Evolutionary conservation across 2,888 invertebrate species (phyloP).

Genomic region (Cenopis cana): DNA sequence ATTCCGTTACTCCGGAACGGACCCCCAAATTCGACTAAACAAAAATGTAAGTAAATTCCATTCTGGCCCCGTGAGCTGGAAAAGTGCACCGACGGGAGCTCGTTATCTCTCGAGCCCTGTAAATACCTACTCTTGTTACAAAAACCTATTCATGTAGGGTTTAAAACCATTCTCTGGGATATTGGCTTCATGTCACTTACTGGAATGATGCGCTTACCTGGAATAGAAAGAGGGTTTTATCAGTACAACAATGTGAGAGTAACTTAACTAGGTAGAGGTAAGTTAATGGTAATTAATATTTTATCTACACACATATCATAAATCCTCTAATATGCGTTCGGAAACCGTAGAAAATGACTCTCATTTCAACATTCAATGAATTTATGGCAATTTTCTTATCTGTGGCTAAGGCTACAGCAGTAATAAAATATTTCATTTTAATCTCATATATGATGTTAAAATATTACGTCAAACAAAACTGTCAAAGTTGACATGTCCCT

Average conservation of each 20-base stretch:
- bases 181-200: slow-evolving; percentile 42
- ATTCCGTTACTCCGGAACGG: slow-evolving; percentile 22
- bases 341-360: too few species aligned
- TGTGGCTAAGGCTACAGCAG: too few species aligned
- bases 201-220: slow-evolving; percentile 33
- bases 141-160: slow-evolving; percentile 23
- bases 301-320: too few species aligned
- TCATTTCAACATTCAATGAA: too few species aligned
- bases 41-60: slow-evolving; percentile 68
- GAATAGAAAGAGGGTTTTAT: slow-evolving; percentile 26
- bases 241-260: slow-evolving; percentile 8
- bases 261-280: background rate
- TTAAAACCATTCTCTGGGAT: slow-evolving; percentile 30
- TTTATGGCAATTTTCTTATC: too few species aligned
- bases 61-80: slow-evolving; percentile 67
- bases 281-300: too few species aligned
- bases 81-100: slow-evolving; percentile 58
- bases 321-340: too few species aligned
- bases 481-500: too few species aligned
- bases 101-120: slow-evolving; percentile 42
- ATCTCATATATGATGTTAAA: too few species aligned
- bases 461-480: too few species aligned
- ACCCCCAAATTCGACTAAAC: slow-evolving; percentile 35
- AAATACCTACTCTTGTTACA: slow-evolving; percentile 35
- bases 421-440: too few species aligned